These are phyloP conservation scores for Monarcha castaneiventris DNA, from an alignment of 2,113 vertebrate species.

Conservation along the genomic window DNA sequence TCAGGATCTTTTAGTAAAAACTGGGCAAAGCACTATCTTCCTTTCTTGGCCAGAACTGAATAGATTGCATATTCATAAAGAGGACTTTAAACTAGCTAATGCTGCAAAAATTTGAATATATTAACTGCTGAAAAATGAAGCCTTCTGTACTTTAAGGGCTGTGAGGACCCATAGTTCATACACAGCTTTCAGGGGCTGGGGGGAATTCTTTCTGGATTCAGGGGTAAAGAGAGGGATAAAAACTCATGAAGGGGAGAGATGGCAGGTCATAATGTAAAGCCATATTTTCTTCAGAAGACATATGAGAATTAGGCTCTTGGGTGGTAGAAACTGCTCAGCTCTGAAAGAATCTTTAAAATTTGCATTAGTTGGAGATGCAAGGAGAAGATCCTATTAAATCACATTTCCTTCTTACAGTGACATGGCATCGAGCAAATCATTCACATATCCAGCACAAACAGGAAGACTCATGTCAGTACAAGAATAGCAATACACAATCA, in stretches of 20 bases:
- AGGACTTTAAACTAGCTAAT: neutral
- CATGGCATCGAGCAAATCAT: neutral
- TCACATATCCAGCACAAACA: neutral
- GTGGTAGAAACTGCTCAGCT: neutral
- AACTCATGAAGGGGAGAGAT: neutral
- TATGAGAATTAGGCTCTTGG: neutral
- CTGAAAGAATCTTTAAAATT: neutral
- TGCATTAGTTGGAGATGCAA: neutral
- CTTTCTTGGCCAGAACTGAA: neutral
- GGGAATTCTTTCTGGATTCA: neutral
- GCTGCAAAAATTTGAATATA: neutral
- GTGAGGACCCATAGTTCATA: neutral
- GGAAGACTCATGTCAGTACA: neutral
- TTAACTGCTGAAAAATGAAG: slow-evolving; percentile 9
- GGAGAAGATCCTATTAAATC: neutral
- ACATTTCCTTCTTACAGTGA: neutral
- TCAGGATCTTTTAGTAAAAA: neutral
- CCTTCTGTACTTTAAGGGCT: neutral
- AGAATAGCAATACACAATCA: neutral
- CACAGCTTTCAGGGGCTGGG: neutral
- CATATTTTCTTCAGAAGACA: neutral
- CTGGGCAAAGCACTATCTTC: neutral
- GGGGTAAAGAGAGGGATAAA: neutral
- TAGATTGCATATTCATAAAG: neutral
- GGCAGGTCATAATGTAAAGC: neutral